Evolutionary conservation across 1,140 invertebrate species (phyloP).

Genomic region (Chlorops oryzae): DNA sequence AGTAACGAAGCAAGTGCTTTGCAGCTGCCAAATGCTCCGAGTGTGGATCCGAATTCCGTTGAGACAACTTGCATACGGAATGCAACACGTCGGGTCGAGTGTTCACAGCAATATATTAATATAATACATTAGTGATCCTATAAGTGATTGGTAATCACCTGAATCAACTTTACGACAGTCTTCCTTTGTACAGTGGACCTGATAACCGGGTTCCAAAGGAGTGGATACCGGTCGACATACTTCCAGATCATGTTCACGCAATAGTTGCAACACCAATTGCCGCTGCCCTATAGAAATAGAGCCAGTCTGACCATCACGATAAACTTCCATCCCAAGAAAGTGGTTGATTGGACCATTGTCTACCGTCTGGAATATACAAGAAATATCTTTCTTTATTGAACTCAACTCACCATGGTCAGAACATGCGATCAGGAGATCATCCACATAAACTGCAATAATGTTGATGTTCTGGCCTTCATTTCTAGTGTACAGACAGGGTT

Average conservation of each 20-base stretch:
- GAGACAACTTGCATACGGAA: slow-evolving; percentile 6
- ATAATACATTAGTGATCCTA: slow-evolving; percentile 8
- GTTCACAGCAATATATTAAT: slow-evolving; percentile 30
- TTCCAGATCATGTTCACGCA: slow-evolving; percentile 20
- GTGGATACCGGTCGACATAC: slow-evolving; percentile 34
- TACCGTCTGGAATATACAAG: slow-evolving; percentile 5
- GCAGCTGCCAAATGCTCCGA: slow-evolving; percentile 4
- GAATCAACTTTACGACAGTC: neutral
- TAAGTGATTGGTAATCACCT: slow-evolving; percentile 1
- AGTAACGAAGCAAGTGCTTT: slow-evolving; percentile 13
- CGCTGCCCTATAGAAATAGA: slow-evolving; percentile 1
- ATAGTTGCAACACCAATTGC: slow-evolving; percentile 18
- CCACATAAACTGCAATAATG: slow-evolving; percentile 9
- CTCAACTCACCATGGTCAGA: slow-evolving; percentile 9
- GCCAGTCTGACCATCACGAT: slow-evolving; percentile 11
- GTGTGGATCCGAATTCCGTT: slow-evolving; percentile 1
- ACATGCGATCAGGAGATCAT: slow-evolving; percentile 5
- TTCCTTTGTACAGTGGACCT: slow-evolving; percentile 3
- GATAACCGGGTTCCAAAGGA: slow-evolving; percentile 30
- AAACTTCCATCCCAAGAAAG: slow-evolving; percentile 20
- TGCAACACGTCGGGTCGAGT: slow-evolving; percentile 39
- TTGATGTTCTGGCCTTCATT: neutral
- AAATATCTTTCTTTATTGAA: slow-evolving; percentile 11
- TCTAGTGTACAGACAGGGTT: slow-evolving; percentile 23
- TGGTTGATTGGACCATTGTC: neutral